Percentiles rank a stretch among this genome's conserved stretches.
These are phyloP conservation scores for Bucorvus abyssinicus DNA, from an alignment of 2,797 vertebrate genomes.

Conservation along the genomic window DNA sequence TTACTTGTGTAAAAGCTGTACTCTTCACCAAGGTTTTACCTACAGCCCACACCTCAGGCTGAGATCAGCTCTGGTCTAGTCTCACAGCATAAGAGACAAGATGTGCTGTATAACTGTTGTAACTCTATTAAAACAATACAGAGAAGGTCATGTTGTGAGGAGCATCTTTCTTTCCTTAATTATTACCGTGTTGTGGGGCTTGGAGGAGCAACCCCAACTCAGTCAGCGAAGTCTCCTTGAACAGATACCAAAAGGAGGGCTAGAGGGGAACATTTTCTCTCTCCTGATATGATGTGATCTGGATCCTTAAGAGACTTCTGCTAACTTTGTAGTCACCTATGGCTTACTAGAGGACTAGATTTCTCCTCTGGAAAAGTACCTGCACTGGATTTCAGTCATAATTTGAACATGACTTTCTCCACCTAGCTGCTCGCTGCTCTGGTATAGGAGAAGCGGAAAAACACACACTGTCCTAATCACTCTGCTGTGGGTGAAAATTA, in stretches of 20 bases:
- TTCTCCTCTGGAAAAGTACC: background rate
- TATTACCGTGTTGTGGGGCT: background rate
- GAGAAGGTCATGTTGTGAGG: background rate
- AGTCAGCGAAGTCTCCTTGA: background rate
- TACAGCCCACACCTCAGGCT: background rate
- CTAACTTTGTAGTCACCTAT: background rate
- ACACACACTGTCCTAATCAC: background rate
- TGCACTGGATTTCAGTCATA: background rate
- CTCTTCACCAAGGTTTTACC: background rate
- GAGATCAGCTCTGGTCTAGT: background rate
- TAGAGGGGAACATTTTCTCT: background rate
- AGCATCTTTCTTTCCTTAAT: background rate
- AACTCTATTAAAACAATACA: background rate
- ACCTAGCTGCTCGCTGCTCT: background rate
- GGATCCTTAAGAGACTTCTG: background rate
- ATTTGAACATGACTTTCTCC: background rate
- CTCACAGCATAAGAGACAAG: background rate
- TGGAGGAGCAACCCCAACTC: background rate
- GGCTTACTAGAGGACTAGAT: background rate
- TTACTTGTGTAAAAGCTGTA: background rate
- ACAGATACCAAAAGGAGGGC: background rate
- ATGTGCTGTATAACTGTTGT: background rate
- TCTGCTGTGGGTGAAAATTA: background rate
- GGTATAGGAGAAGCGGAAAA: background rate
- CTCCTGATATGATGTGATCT: background rate